Evolutionary conservation across 2,113 vertebrate genomes (phyloP).

Genomic region (Pao palembangensis): DNA sequence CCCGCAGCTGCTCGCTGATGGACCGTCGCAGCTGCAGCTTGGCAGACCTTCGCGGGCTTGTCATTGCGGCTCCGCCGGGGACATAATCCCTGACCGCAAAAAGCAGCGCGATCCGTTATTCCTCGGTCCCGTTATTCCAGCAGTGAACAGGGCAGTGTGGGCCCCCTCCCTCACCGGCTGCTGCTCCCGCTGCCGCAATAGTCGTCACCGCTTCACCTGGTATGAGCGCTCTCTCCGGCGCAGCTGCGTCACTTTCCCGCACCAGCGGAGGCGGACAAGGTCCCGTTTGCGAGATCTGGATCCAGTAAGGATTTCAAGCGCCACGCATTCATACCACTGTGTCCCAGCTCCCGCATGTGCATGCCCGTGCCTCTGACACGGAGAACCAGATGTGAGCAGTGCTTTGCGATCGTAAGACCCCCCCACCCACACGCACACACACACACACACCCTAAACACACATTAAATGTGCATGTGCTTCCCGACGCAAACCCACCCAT

Average conservation of each 20-base stretch:
- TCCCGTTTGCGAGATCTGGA: neutral
- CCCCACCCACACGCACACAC: conserved; percentile 4
- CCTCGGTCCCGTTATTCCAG: conserved; percentile 10
- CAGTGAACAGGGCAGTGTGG: neutral
- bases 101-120: conserved; percentile 34
- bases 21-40: conserved; percentile 86
- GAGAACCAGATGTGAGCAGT: conserved; percentile 66
- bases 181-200: conserved; percentile 59
- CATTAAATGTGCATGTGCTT: conserved; percentile 24
- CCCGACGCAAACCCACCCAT: conserved; percentile 45
- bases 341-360: conserved; percentile 42
- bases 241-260: conserved; percentile 73
- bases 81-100: conserved; percentile 60
- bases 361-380: conserved; percentile 45
- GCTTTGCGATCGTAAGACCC: conserved; percentile 12
- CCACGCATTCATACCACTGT: neutral
- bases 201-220: conserved; percentile 67
- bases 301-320: neutral
- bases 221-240: neutral
- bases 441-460: conserved; percentile 3
- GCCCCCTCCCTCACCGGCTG: neutral
- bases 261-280: conserved; percentile 26
- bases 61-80: conserved; percentile 76
- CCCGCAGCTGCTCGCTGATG: conserved; percentile 92
- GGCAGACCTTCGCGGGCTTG: conserved; percentile 68